These are phyloP conservation scores for Trachelus iudaicus DNA, from an alignment of 2,888 invertebrate species.

Conservation along the genomic window DNA sequence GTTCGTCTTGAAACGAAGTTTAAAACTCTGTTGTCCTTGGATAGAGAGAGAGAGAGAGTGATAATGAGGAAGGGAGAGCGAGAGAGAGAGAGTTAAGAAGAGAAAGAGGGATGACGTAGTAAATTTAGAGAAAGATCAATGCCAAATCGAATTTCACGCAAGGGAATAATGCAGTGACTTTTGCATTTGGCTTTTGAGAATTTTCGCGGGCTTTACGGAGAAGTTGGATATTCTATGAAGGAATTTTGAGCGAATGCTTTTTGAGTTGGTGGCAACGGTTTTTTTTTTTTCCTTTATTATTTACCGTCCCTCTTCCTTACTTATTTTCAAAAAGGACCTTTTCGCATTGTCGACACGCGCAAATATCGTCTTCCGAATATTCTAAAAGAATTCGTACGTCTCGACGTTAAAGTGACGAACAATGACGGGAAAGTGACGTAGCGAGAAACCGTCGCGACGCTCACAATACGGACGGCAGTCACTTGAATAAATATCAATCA, in stretches of 20 bases:
- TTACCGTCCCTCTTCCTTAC: background rate
- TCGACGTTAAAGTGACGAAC: background rate
- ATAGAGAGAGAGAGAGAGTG: background rate
- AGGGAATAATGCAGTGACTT: background rate
- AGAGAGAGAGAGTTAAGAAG: constrained; percentile 11
- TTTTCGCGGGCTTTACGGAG: too few species aligned
- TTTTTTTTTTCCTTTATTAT: background rate
- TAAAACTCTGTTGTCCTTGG: constrained; percentile 32
- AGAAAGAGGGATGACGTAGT: constrained; percentile 20
- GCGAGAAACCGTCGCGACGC: constrained; percentile 25
- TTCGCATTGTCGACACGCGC: background rate
- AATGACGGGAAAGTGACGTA: background rate
- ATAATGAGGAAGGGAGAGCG: background rate
- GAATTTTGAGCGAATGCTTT: background rate
- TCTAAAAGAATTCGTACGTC: too few species aligned
- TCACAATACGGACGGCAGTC: constrained; percentile 35
- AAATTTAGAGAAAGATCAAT: too few species aligned
- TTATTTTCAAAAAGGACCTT: too few species aligned
- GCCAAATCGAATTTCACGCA: background rate
- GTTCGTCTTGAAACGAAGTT: constrained; percentile 38
- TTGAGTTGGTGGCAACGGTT: background rate
- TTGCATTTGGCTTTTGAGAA: background rate
- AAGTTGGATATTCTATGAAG: too few species aligned
- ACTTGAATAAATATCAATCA: constrained; percentile 64
- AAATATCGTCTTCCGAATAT: background rate